Conservation (phyloP, 2,888 invertebrate genomes). For the Rhingia campestris region DNA sequence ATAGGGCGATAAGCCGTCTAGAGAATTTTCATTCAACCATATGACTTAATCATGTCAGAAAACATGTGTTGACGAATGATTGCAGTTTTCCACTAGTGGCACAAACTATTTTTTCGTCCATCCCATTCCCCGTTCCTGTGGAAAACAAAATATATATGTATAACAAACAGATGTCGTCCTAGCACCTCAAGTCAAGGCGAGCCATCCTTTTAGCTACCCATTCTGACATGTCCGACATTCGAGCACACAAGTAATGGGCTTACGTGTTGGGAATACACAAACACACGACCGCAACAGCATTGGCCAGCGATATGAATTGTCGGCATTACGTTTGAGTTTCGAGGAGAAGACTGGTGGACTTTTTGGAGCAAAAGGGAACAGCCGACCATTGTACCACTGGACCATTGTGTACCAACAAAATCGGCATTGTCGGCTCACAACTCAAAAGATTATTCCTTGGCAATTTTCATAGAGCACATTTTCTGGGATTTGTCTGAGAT, state of each 20-base stretch:
- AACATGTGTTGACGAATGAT: no score
- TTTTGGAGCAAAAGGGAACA: conserved; percentile 6
- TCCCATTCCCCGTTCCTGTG: no score
- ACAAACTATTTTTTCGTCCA: no score
- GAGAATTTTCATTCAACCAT: no score
- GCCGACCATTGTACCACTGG: conserved; percentile 10
- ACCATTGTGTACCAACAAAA: background rate
- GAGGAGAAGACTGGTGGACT: conserved; percentile 4
- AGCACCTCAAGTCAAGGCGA: background rate
- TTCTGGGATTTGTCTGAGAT: conserved; percentile 41
- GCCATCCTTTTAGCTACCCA: background rate
- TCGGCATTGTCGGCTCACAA: conserved; percentile 19
- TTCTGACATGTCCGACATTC: conserved; percentile 19
- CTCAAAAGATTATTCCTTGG: conserved; percentile 39
- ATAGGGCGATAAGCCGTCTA: no score
- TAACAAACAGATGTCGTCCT: conserved; percentile 11
- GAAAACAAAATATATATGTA: no score
- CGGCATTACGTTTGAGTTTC: conserved; percentile 23
- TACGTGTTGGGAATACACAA: conserved; percentile 43
- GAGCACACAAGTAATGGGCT: conserved; percentile 40
- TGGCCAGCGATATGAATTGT: conserved; percentile 33
- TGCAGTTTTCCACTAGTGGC: no score
- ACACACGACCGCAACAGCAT: background rate
- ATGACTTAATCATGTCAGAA: no score
- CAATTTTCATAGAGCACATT: conserved; percentile 30